phyloP scores from a whole-genome alignment of 2,113 vertebrate genomes.

The Progne subis region DNA sequence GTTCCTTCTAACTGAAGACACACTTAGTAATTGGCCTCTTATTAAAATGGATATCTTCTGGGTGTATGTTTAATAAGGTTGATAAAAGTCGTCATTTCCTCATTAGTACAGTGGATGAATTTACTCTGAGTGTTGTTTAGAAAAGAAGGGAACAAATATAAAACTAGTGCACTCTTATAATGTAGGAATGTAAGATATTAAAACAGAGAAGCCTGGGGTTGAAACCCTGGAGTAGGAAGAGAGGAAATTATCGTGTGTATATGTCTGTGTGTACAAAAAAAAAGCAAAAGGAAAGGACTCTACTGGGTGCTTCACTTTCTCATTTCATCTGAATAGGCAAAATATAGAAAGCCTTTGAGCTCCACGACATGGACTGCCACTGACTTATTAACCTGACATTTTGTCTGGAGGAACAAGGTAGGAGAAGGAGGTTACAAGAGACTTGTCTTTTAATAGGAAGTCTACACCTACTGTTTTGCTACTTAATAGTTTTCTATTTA shows the following conservation, averaged over 20 bases:
- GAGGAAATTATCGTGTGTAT: neutral
- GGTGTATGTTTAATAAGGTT: constrained; percentile 83
- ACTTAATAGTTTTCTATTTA: constrained; percentile 11
- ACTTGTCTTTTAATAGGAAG: constrained; percentile 21
- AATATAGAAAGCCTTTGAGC: constrained; percentile 64
- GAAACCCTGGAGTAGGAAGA: constrained; percentile 18
- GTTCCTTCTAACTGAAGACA: constrained; percentile 83
- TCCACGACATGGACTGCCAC: constrained; percentile 2
- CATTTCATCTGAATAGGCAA: constrained; percentile 46
- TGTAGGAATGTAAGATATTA: constrained; percentile 70
- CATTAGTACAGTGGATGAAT: constrained; percentile 78
- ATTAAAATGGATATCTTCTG: constrained; percentile 84
- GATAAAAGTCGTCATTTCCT: constrained; percentile 84
- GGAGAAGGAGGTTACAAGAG: constrained; percentile 23
- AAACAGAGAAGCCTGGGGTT: constrained; percentile 30
- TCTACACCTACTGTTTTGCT: neutral
- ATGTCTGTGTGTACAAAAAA: neutral
- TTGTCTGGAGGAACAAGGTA: constrained; percentile 18
- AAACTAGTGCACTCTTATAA: constrained; percentile 71
- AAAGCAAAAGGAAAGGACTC: constrained; percentile 14
- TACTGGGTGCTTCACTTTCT: constrained; percentile 44
- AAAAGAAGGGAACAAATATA: constrained; percentile 74
- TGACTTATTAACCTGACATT: constrained; percentile 54
- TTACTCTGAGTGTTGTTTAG: constrained; percentile 55
- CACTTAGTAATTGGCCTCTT: constrained; percentile 85